Evolutionary conservation across 1,140 invertebrate species (phyloP).

Genomic region (Drosophila asahinai): DNA sequence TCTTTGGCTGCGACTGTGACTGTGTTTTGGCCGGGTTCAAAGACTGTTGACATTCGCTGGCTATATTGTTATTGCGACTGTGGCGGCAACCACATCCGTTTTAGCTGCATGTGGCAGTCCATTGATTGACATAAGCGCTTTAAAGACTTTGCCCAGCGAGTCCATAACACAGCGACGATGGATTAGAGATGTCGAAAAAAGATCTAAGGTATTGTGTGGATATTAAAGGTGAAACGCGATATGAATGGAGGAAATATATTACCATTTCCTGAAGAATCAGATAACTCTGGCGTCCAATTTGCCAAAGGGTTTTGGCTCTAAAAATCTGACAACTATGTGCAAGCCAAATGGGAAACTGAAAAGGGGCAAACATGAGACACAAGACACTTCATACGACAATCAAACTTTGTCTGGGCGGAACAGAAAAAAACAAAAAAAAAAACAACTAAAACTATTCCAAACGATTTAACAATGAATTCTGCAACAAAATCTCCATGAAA

Average conservation of each 20-base stretch:
- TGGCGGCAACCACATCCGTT: constrained; percentile 59
- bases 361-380: constrained; percentile 31
- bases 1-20: constrained; percentile 9
- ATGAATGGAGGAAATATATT: background rate
- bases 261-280: no score
- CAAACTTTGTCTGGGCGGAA: constrained; percentile 40
- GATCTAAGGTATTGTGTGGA: background rate
- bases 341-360: constrained; percentile 25
- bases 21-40: constrained; percentile 34
- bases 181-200: background rate
- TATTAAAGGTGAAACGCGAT: background rate
- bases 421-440: constrained; percentile 25
- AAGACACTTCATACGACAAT: constrained; percentile 56
- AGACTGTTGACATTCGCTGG: constrained; percentile 54
- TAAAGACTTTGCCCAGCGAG: constrained; percentile 49
- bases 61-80: constrained; percentile 46
- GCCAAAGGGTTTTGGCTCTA: constrained; percentile 18
- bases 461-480: constrained; percentile 80
- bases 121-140: constrained; percentile 78
- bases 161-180: constrained; percentile 8
- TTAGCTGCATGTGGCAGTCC: constrained; percentile 49
- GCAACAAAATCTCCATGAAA: constrained; percentile 72
- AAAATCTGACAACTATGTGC: constrained; percentile 51
- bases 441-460: constrained; percentile 56
- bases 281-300: constrained; percentile 15